Evolutionary conservation across 2,888 invertebrate genomes (phyloP).

Genomic region (Megaustenia siamemsis): DNA sequence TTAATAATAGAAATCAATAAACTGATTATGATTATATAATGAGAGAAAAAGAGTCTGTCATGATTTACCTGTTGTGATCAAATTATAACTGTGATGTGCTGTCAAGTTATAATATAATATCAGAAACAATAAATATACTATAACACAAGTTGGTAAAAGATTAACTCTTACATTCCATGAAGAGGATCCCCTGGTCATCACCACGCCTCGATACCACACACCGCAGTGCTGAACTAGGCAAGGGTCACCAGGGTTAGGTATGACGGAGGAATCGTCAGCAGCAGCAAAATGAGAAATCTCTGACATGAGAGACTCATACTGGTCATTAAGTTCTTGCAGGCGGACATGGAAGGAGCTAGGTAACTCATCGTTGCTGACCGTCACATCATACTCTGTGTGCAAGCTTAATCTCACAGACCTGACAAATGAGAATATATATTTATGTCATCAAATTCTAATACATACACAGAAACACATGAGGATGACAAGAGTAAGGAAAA

Average conservation of each 20-base stretch:
- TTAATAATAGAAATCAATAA: too few species aligned
- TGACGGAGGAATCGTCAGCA: not conserved
- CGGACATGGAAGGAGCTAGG: conserved; percentile 53
- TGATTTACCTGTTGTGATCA: too few species aligned
- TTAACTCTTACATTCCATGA: conserved; percentile 42
- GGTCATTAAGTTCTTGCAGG: conserved; percentile 1
- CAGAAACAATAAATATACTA: too few species aligned
- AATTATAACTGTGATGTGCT: too few species aligned
- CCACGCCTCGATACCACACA: conserved; percentile 53
- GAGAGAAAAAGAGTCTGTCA: too few species aligned
- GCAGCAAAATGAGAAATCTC: conserved; percentile 49
- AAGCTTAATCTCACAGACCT: conserved; percentile 28
- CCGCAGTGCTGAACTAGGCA: conserved; percentile 50
- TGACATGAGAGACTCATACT: conserved; percentile 43
- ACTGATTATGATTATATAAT: too few species aligned
- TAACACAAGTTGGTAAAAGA: not conserved
- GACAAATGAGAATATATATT: not conserved
- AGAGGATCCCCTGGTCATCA: not conserved
- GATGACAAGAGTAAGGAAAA: too few species aligned
- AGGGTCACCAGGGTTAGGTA: conserved; percentile 17
- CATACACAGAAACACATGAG: too few species aligned
- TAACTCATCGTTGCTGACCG: conserved; percentile 45
- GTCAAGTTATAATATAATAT: too few species aligned
- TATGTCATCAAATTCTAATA: too few species aligned
- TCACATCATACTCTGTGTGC: conserved; percentile 53